Base-by-base conservation (phyloP, 2,888 invertebrate species). In the Ectemnius lituratus region DNA sequence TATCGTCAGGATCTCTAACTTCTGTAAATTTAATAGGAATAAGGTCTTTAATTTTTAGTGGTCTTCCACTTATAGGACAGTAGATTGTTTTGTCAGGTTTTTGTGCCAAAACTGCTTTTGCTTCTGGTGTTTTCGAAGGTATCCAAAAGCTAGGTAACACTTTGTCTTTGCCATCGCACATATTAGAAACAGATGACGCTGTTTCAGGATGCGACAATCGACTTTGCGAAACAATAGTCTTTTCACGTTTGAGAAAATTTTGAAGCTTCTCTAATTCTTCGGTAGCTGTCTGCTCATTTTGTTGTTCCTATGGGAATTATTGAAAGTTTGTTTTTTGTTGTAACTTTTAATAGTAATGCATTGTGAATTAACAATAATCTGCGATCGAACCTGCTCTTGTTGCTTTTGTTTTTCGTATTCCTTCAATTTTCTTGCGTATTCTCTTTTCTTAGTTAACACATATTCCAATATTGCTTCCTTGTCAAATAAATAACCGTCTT, bases 391-490 rank as follows among this genome's bases (percentile, higher is more conserved):
- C 81, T 96, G 94, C 79, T 96, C 95, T 83, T 94, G 94, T 81
- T 95, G 94, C 84, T 96, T 95, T 85, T 98, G 95, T 81, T 95
- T 96, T 88, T 98, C 98, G 91, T 95, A 99, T 88, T 97, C 97
- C 88, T 99, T 99, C 82, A 98, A 83, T 90, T 97, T 96, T 60
- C 97, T 94, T 11, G 95, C 95, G 88, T 97, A 96, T 90, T 98
- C 98, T 86, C 95, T 96, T 90, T 99, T 99, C 91, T 98, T 98
- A 1, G 97, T 94, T 27, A 99, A 94, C 68, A 99, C 96, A 84
- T 99, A 99, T 88, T 98, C 96, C 2, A 99, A 91, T 84, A 99
- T 97, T 1, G 98, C 96, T 92, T 99, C 98, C 88, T 99, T 98
- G 88, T 99, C 99, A 90, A 97, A 99, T 13, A 99, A 92, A 89